phyloP scores from a whole-genome alignment of 2,797 vertebrate species.

The Onychomys arenicola region DNA sequence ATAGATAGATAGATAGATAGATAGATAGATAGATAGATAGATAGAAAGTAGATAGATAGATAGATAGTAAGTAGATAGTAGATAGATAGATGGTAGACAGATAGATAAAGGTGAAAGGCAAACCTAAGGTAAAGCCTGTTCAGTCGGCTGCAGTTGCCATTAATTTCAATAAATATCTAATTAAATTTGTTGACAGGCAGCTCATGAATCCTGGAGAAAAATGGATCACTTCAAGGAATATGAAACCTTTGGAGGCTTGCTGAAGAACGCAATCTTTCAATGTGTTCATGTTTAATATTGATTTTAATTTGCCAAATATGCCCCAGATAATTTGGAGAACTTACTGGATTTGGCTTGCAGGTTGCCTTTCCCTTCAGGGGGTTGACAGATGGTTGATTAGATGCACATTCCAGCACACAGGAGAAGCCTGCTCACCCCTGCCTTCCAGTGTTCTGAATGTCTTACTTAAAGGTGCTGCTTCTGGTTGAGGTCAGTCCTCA shows the following conservation, averaged over 20 bases:
- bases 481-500: background rate
- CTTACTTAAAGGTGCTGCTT: background rate
- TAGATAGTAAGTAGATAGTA: too few relatives aligned
- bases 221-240: slow-evolving; percentile 72
- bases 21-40: too few relatives aligned
- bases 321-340: slow-evolving; percentile 50
- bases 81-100: background rate
- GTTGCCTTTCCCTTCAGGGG: slow-evolving; percentile 32
- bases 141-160: slow-evolving; percentile 57
- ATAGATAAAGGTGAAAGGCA: background rate
- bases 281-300: slow-evolving; percentile 47
- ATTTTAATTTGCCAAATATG: slow-evolving; percentile 73
- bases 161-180: slow-evolving; percentile 77
- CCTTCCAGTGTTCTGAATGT: background rate
- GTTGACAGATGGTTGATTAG: slow-evolving; percentile 50
- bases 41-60: too few relatives aligned
- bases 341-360: slow-evolving; percentile 49
- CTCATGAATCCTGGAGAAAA: slow-evolving; percentile 79
- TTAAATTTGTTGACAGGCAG: slow-evolving; percentile 71
- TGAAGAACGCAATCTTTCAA: slow-evolving; percentile 55
- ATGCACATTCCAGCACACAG: background rate
- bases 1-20: too few relatives aligned
- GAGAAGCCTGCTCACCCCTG: background rate
- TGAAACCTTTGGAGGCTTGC: slow-evolving; percentile 51
- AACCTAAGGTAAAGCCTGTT: background rate